Base-by-base conservation (phyloP, 1,140 invertebrate species). In the Heliconius nattereri region DNA sequence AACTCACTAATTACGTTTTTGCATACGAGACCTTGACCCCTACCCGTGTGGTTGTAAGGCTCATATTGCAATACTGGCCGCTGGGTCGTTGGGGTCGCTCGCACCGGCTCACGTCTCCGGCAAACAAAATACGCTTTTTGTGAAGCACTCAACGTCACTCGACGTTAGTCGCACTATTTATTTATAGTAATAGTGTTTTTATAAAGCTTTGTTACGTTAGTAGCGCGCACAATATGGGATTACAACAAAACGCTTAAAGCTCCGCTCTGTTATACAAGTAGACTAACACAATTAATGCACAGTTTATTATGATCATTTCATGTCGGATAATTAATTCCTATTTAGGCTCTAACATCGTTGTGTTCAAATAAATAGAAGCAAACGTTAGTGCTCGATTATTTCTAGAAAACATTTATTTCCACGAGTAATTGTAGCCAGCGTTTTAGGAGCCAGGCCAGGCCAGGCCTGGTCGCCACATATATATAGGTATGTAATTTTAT, bases 121-220 rank as follows among this genome's bases (percentile, higher is more conserved):
- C 78, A 83, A 85, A 86, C 87, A 86, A 88, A 88, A 86, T 76
- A 78, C 79, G 71, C 80, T 85, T 88, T 89, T 89, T 89, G 85
- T 88, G 75, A 83, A 85, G 80, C 89, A 91, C 90, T 92, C 88
- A 89, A 91, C 91, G 88, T 92, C 89, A 91, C 81, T 89, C 84
- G 86, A 87, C 83, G 79, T 87, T 89, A 89, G 83, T 90, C 83
- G 85, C 84, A 86, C 88, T 90, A 90, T 92, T 92, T 92, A 91
- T 90, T 93, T 90, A 86, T 89, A 87, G 81, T 90, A 91, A 92
- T 91, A 85, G 84, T 89, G 90, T 93, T 92, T 90, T 87, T 89
- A 83, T 89, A 87, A 71, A 83, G 84, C 85, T 84, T 87, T 87
- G 85, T 82, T 84, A 74, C 82, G 84, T 90, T 90, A 87, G 89